These are phyloP conservation scores for Chaetura pelagica DNA, from an alignment of 2,113 vertebrate genomes.

Conservation along the genomic window DNA sequence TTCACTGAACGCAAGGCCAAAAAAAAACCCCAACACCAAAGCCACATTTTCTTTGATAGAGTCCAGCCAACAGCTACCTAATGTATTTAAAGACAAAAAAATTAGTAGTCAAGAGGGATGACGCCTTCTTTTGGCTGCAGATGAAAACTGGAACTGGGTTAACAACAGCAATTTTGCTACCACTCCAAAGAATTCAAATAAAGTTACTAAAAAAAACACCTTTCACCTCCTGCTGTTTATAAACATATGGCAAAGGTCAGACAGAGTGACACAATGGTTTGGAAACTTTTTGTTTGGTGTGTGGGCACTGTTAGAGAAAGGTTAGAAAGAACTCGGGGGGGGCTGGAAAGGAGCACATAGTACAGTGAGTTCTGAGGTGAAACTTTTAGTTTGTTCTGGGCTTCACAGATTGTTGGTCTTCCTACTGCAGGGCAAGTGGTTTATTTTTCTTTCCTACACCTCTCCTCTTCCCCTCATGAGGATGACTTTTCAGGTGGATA, in stretches of 20 bases:
- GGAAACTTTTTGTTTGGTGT: background rate
- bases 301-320: background rate
- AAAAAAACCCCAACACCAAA: background rate
- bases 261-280: background rate
- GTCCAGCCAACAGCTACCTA: background rate
- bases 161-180: background rate
- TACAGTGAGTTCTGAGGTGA: background rate
- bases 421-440: background rate
- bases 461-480: background rate
- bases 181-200: background rate
- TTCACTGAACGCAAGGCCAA: background rate
- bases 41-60: background rate
- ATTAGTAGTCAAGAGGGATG: background rate
- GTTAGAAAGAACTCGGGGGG: background rate
- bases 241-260: background rate
- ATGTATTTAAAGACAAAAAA: background rate
- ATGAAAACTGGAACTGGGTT: background rate
- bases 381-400: background rate
- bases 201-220: background rate
- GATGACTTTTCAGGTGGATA: conserved; percentile 10
- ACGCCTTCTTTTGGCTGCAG: background rate
- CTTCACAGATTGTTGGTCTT: background rate
- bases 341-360: background rate
- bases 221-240: background rate
- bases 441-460: background rate